Conservation (phyloP, 2,797 vertebrate species). For the Clangula hyemalis region DNA sequence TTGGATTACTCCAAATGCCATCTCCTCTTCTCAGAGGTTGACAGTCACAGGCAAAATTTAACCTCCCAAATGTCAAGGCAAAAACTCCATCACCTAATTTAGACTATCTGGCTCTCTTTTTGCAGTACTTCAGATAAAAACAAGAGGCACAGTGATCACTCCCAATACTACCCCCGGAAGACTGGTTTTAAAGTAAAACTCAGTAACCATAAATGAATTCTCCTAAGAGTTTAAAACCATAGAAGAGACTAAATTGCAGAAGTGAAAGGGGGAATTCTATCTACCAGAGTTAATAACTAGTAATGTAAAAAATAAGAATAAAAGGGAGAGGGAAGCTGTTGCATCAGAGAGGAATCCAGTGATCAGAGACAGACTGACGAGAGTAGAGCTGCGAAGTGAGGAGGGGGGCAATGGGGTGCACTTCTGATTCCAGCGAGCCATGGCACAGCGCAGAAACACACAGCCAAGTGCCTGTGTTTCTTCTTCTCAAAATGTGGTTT, state of each 20-base stretch:
- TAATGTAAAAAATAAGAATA: neutral
- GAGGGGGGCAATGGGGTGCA: neutral
- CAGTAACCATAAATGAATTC: neutral
- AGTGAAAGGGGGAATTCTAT: neutral
- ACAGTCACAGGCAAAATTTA: conserved; percentile 43
- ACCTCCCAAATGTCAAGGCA: conserved; percentile 56
- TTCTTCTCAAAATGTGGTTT: conserved; percentile 43
- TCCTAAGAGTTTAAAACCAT: neutral
- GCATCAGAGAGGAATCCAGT: neutral
- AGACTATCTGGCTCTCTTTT: neutral
- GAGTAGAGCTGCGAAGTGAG: neutral
- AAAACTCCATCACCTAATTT: conserved; percentile 26
- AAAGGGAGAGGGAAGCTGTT: neutral
- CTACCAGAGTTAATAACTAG: neutral
- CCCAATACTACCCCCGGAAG: neutral
- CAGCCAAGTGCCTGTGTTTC: conserved; percentile 51
- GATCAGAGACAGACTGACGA: neutral
- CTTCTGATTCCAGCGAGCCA: conserved; percentile 10
- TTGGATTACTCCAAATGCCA: conserved; percentile 68
- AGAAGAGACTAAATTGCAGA: neutral
- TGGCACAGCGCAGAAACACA: conserved; percentile 12
- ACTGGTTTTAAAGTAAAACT: neutral
- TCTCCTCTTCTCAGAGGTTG: conserved; percentile 42
- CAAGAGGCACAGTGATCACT: neutral
- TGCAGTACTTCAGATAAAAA: neutral